Evolutionary conservation across 2,888 invertebrate species (phyloP), one percentile per base, ranked within the genome.

Genomic region (Chrysotoxum bicinctum): DNA sequence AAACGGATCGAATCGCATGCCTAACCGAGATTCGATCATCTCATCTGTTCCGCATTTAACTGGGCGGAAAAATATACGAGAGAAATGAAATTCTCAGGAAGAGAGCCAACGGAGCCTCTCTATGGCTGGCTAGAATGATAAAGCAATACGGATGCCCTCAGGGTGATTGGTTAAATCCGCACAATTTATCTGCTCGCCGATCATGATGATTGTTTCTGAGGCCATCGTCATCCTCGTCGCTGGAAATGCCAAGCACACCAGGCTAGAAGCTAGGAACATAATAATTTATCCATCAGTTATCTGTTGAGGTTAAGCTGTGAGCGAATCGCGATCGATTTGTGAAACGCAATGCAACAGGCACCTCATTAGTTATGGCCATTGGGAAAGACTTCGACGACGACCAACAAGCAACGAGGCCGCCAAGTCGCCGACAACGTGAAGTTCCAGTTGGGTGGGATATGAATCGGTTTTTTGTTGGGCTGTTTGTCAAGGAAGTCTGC

Each of bases 201-300:
- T 85, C 81, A 85, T 77, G 85, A 76, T 85, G 85, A 85, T 85
- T 85, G 81, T 85, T 85, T 85, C 69, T 48, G 21, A 7, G 72
- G 72, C 75, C 54, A 60, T 62, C 58, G 72, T 58, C 70, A 68
- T 52, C 45, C 66, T 32, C 19, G 30, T 40, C 52, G 48, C 60
- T 68, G 50, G 35, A 43, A 60, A 60, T 54, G 69, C 50, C 45
- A 45, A 48, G 14, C 30, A 40, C 43, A 26, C 54, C 16, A 52
- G 35, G 37, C 64, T 70, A 37, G 43, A 26, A 72, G 66, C 58
- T 52, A 32, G 54, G n/a, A 74, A 78, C 48, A 26, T 78, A 83
- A 77, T 85, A 80, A 81, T 81, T 85, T 85, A 81, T 85, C 85
- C 81, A 69, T 85, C 85, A 85, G 81, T 77, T 85, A 85, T 68